Evolutionary conservation across 2,113 vertebrate species (phyloP).

Genomic region (Muntiacus muntjak): DNA sequence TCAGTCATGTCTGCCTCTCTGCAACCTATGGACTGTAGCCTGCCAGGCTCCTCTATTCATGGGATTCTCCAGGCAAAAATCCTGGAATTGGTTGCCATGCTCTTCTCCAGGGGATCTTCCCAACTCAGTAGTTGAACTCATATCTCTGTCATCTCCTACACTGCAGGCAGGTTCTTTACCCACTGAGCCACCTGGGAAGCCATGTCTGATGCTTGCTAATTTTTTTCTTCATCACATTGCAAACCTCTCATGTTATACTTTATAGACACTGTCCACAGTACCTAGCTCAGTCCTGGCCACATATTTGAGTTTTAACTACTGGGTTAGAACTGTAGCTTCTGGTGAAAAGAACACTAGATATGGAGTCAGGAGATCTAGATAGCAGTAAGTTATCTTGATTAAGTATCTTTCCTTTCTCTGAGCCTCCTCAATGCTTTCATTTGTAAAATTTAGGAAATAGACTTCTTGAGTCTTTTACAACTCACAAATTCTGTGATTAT

Average conservation of each 20-base stretch:
- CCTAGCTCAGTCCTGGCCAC: not conserved
- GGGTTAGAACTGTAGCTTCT: not conserved
- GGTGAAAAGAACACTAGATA: not conserved
- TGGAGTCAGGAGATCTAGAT: not conserved
- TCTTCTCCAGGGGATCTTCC: not conserved
- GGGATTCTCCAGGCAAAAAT: not conserved
- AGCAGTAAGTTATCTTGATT: not conserved
- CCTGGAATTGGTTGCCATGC: not conserved
- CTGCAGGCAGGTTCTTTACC: not conserved
- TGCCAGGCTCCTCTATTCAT: not conserved
- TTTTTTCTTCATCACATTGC: not conserved
- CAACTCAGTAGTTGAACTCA: not conserved
- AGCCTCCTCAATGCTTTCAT: not conserved
- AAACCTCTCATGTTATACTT: not conserved
- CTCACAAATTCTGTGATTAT: not conserved
- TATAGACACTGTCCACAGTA: not conserved
- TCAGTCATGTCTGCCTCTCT: not conserved
- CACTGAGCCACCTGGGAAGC: not conserved
- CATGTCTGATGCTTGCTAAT: not conserved
- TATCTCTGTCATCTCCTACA: not conserved
- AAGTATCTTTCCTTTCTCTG: not conserved
- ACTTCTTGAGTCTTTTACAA: not conserved
- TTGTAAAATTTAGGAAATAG: not conserved
- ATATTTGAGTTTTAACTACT: not conserved
- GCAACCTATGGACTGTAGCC: not conserved